These are phyloP conservation scores for Leucophora obtusa DNA, from an alignment of 2,888 invertebrate species.

Conservation along the genomic window DNA sequence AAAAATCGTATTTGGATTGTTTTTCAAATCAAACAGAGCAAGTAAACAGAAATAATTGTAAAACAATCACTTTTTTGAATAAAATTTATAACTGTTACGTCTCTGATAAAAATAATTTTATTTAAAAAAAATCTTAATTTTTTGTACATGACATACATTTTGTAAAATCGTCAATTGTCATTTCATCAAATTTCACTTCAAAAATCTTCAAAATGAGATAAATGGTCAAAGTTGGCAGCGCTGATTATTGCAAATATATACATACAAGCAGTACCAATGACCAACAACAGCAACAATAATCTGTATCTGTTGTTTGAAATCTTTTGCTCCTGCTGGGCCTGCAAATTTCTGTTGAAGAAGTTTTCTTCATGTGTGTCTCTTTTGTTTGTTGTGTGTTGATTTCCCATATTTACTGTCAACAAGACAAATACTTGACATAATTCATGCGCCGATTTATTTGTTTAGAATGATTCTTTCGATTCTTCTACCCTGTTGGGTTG, in stretches of 20 bases:
- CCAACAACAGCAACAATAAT: constrained; percentile 42
- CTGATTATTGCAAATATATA: constrained; percentile 19
- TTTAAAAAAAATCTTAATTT: no score
- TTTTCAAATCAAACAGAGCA: no score
- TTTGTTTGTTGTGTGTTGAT: constrained; percentile 73
- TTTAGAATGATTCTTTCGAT: constrained; percentile 60
- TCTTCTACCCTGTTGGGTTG: not conserved
- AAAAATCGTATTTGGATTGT: no score
- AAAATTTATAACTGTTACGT: no score
- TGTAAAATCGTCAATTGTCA: no score
- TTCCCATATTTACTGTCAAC: constrained; percentile 79
- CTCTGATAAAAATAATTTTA: no score
- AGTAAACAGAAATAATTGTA: no score
- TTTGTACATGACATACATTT: no score
- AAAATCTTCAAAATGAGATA: no score
- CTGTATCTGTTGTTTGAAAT: constrained; percentile 75
- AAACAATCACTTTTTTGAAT: no score
- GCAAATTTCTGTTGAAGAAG: constrained; percentile 64
- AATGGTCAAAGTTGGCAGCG: no score
- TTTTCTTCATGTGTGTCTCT: constrained; percentile 65
- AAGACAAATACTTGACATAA: constrained; percentile 79
- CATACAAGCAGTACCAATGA: not conserved
- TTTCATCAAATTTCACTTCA: no score
- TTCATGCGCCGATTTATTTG: constrained; percentile 75
- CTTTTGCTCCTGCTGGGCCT: constrained; percentile 76